Evolutionary conservation across 2,113 vertebrate species (phyloP).

Genomic region (Thomomys bottae): DNA sequence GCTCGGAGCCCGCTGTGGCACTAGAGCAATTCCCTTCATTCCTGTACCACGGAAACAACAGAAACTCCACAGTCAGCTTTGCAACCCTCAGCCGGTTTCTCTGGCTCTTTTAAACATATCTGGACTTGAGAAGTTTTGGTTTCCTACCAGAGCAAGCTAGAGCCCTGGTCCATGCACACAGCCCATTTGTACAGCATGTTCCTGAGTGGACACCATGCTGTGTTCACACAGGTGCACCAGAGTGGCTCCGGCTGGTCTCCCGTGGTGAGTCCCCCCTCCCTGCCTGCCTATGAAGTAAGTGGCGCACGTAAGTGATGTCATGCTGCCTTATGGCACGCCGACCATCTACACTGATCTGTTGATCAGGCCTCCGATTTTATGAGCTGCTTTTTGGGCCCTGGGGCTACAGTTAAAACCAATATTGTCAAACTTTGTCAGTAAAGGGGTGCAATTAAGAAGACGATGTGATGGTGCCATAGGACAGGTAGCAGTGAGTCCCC

Average conservation of each 20-base stretch:
- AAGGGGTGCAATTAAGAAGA: neutral
- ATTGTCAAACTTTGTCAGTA: neutral
- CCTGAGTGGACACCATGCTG: fast-evolving
- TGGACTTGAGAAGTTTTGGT: neutral
- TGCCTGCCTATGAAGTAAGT: neutral
- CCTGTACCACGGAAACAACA: too few species aligned
- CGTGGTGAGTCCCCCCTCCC: constrained; percentile 90
- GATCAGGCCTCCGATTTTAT: neutral
- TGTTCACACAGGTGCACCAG: constrained; percentile 92
- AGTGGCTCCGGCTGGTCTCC: constrained; percentile 99
- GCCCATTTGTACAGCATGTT: fast-evolving
- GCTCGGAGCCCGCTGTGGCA: neutral
- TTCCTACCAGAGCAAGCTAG: neutral
- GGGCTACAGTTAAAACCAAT: neutral
- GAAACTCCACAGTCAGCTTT: neutral
- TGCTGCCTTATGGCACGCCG: fast-evolving
- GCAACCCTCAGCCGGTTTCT: fast-evolving
- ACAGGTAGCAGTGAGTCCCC: neutral
- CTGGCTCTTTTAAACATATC: neutral
- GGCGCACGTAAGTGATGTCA: too few species aligned
- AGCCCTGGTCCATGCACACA: neutral
- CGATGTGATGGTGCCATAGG: too few species aligned
- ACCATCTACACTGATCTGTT: neutral
- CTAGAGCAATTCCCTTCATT: neutral
- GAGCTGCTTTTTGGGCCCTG: neutral